These are phyloP conservation scores for Hippotragus niger DNA, from an alignment of 2,113 vertebrate species.

Conservation along the genomic window DNA sequence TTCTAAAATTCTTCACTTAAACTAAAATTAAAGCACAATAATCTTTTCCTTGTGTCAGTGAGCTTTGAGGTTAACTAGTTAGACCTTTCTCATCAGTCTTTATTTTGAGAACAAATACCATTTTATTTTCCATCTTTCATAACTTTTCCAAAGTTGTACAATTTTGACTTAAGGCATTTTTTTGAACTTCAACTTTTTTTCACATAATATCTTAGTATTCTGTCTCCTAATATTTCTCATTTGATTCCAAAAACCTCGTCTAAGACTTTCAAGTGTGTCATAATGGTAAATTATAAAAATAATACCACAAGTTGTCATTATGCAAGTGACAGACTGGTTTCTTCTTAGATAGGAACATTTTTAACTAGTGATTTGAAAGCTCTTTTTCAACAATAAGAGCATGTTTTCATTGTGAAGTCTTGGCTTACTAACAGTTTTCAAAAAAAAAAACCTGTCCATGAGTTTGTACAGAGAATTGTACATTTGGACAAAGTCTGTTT, in stretches of 20 bases:
- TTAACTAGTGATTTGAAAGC: background rate
- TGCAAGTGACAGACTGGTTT: background rate
- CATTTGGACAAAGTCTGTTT: background rate
- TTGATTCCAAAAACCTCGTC: background rate
- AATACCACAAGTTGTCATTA: background rate
- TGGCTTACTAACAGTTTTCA: background rate
- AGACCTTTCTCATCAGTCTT: background rate
- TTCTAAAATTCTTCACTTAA: background rate
- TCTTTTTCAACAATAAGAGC: background rate
- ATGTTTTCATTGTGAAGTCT: background rate
- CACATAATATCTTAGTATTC: background rate
- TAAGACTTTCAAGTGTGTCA: background rate
- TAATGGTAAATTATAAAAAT: background rate
- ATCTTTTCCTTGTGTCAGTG: background rate
- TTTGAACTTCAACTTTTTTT: background rate
- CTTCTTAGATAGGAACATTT: background rate
- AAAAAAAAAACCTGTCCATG: background rate
- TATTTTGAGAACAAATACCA: background rate
- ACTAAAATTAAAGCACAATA: background rate
- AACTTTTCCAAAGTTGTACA: background rate
- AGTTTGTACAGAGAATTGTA: background rate
- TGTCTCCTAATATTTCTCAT: background rate
- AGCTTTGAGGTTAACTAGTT: background rate
- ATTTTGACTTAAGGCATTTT: background rate
- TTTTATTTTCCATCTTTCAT: background rate